Base-by-base conservation (phyloP, 2,113 vertebrate genomes). In the Myiozetetes cayanensis region DNA sequence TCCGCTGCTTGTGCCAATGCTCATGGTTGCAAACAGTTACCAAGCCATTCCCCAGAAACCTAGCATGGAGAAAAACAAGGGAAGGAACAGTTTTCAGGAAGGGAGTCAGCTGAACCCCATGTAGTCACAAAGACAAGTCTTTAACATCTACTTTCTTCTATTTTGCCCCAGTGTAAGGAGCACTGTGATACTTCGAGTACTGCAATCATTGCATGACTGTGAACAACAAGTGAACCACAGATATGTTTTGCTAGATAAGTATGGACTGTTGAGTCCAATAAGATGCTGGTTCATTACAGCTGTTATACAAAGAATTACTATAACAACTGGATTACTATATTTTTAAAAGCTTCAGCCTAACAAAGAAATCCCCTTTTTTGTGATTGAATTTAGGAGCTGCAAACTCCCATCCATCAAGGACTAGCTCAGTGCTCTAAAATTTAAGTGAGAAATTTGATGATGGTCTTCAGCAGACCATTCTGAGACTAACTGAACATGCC, bases 41-140 rank as follows among this genome's bases (percentile, higher is more conserved):
- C 94, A 99, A 94, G 41, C 99, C 98, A 46, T 97, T 98, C 68
- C 99, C 99, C 6, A 99, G 72, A 84, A 99, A 99, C 94, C 99
- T 99, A 75, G 20, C 20, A 93, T 90, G 91, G 3, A 74, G 49
- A 43, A 56, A 87, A 78, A 81, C 61, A 95, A 63, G 6, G 22
- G 56, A 27, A 84, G 16, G 47, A 87, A 52, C 19, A 46, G 33
- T 46, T 50, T 87, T 78, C 61, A 75, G 22, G 17, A 33, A 67
- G 28, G 33, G 28, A 92, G 28, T 2, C 44, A 72, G 25, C 3
- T 6, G 7, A 67, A 75, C 13, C 11, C 22, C 0, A 0, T 6
- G 12, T 10, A 86, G 39, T 81, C 52, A 83, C 62, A 84, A 43
- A 80, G 13, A 1, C 2, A 88, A 61, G 12, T 47, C 56, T 93